Conservation (phyloP, 2,888 invertebrate species). For the Tuberolachnus salignus region DNA sequence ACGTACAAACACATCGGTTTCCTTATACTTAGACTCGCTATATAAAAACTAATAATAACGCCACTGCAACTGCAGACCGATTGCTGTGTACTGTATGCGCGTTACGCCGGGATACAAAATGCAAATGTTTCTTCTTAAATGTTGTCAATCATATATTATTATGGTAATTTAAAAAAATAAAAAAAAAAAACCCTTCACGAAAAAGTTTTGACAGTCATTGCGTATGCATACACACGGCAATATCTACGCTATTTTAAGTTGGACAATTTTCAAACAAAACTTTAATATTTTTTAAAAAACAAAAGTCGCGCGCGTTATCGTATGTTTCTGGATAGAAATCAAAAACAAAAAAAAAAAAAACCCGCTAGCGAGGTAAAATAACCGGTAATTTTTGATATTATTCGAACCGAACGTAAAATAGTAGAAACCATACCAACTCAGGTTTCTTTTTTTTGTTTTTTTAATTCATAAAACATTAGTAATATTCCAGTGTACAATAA, state of each 20-base stretch:
- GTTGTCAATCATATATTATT: constrained; percentile 12
- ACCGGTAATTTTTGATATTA: constrained; percentile 16
- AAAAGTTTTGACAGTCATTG: constrained; percentile 33
- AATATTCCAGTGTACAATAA: too few species aligned
- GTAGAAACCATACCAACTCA: too few species aligned
- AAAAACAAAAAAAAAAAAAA: constrained; percentile 27
- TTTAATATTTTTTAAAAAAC: constrained; percentile 23
- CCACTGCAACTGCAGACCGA: too few species aligned
- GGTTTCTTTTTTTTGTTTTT: too few species aligned
- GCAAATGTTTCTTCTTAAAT: background rate
- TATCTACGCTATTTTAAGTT: background rate
- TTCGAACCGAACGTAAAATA: background rate
- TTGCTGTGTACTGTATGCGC: too few species aligned
- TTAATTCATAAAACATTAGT: too few species aligned
- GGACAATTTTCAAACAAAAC: constrained; percentile 24
- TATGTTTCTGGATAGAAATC: too few species aligned
- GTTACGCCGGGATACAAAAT: too few species aligned
- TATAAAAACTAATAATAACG: too few species aligned
- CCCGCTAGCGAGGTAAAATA: background rate
- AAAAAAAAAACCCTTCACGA: background rate
- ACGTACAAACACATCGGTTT: too few species aligned
- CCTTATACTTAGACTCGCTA: too few species aligned
- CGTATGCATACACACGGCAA: background rate
- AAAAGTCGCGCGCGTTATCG: background rate
- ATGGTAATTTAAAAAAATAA: background rate